phyloP scores from a whole-genome alignment of 1,140 invertebrate species.

The Drosophila subobscura region DNA sequence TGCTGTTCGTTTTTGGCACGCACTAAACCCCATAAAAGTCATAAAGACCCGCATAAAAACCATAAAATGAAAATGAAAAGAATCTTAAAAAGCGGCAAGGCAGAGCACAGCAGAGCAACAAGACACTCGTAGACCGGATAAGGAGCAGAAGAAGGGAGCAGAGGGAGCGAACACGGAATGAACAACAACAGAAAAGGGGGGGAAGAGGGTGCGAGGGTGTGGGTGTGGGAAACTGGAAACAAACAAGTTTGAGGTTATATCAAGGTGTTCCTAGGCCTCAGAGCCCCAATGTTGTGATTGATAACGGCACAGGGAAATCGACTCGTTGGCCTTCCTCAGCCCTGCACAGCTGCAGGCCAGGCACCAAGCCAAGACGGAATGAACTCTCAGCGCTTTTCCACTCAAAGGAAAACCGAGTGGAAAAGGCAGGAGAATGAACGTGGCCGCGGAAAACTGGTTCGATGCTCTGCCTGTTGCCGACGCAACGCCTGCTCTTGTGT shows the following conservation, averaged over 20 bases:
- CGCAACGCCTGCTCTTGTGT: slow-evolving; percentile 35
- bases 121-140: slow-evolving; percentile 47
- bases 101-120: slow-evolving; percentile 27
- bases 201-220: not conserved
- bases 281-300: slow-evolving; percentile 42
- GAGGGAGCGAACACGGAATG: not conserved
- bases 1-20: slow-evolving; percentile 78
- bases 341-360: not conserved
- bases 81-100: slow-evolving; percentile 69
- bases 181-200: not conserved
- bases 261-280: slow-evolving; percentile 33
- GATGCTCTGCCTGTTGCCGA: slow-evolving; percentile 40
- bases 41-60: slow-evolving; percentile 80
- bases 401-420: slow-evolving; percentile 68
- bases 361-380: not conserved
- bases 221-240: slow-evolving; percentile 12
- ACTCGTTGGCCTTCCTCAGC: slow-evolving; percentile 44
- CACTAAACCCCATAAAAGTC: slow-evolving; percentile 83
- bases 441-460: slow-evolving; percentile 12
- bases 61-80: slow-evolving; percentile 83
- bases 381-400: slow-evolving; percentile 41
- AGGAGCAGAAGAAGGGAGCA: slow-evolving; percentile 38
- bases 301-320: slow-evolving; percentile 27
- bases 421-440: slow-evolving; percentile 55
- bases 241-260: slow-evolving; percentile 76